phyloP scores from a whole-genome alignment of 1,140 invertebrate genomes.

The Diabrotica virgifera region DNA sequence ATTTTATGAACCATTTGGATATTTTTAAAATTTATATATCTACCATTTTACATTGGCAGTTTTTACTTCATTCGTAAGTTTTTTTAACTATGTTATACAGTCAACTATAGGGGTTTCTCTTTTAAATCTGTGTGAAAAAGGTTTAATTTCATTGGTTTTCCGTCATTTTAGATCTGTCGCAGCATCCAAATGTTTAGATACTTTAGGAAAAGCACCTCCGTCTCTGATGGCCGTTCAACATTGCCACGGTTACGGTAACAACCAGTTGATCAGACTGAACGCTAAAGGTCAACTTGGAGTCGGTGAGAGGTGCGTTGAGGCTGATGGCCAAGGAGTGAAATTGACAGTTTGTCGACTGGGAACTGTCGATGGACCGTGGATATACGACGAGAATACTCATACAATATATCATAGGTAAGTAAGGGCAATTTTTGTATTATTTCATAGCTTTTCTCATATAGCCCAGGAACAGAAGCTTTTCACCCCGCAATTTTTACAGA shows the following conservation, averaged over 20 bases:
- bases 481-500: too few relatives aligned
- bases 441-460: too few relatives aligned
- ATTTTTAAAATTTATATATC: too few relatives aligned
- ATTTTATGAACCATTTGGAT: too few relatives aligned
- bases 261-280: constrained; percentile 92
- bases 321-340: constrained; percentile 79
- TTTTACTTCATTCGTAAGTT: too few relatives aligned
- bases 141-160: constrained; percentile 7
- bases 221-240: constrained; percentile 51
- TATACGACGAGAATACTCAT: constrained; percentile 74
- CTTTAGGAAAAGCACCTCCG: constrained; percentile 50
- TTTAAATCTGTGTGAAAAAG: too few relatives aligned
- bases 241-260: constrained; percentile 94
- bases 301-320: constrained; percentile 93
- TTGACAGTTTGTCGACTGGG: constrained; percentile 74
- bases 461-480: too few relatives aligned
- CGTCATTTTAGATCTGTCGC: constrained; percentile 62
- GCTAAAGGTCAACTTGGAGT: constrained; percentile 90
- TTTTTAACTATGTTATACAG: too few relatives aligned
- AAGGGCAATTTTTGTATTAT: too few relatives aligned
- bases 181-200: constrained; percentile 80
- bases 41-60: too few relatives aligned
- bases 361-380: constrained; percentile 85
- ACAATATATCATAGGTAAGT: constrained; percentile 65
- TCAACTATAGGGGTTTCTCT: too few relatives aligned